phyloP scores from a whole-genome alignment of 2,888 invertebrate species.

The Anthrax anthrax region DNA sequence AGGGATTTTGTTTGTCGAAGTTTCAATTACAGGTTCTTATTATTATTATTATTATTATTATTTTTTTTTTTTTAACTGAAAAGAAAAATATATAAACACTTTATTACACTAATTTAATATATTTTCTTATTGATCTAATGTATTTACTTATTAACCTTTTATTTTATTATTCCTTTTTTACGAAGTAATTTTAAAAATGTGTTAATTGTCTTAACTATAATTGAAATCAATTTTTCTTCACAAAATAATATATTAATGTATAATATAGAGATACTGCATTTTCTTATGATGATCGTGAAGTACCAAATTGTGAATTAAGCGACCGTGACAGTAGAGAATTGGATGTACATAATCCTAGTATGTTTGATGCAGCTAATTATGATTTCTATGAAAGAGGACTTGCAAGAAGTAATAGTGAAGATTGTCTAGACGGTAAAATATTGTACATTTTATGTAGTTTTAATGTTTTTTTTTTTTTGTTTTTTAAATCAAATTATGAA shows the following conservation, averaged over 20 bases:
- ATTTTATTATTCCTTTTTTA: not conserved
- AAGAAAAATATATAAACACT: no score
- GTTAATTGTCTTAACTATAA: not conserved
- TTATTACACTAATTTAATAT: no score
- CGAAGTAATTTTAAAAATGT: not conserved
- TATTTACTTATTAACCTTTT: not conserved
- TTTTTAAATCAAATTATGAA: no score
- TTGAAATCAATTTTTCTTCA: not conserved
- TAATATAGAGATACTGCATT: conserved; percentile 38
- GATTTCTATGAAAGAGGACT: conserved; percentile 72
- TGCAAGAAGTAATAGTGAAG: conserved; percentile 55
- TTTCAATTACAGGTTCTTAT: conserved; percentile 61
- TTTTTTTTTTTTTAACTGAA: no score
- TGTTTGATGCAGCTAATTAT: conserved; percentile 73
- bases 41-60: not conserved
- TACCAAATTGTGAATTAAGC: conserved; percentile 70
- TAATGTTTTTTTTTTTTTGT: no score
- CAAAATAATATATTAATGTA: not conserved
- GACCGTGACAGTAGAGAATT: conserved; percentile 73
- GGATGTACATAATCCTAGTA: conserved; percentile 70
- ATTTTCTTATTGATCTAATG: not conserved
- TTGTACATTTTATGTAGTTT: no score
- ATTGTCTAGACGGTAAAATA: conserved; percentile 67
- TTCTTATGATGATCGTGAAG: conserved; percentile 45
- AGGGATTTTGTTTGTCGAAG: conserved; percentile 74